phyloP scores from a whole-genome alignment of 2,113 vertebrate genomes.

The Ranitomeya variabilis region DNA sequence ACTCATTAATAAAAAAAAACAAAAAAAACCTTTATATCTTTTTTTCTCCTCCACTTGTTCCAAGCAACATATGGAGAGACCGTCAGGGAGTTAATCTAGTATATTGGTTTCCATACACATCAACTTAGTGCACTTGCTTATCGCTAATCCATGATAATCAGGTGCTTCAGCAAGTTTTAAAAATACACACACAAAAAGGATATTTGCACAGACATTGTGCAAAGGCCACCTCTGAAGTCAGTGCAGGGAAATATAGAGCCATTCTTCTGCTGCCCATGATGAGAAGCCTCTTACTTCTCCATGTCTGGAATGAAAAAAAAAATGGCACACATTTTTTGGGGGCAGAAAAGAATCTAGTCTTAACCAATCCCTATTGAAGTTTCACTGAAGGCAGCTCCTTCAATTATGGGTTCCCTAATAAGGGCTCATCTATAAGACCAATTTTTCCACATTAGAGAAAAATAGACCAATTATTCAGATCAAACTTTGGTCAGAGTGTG shows the following conservation, averaged over 20 bases:
- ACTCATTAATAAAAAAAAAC: neutral
- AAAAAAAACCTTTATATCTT: neutral
- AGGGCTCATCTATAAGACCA: too few species aligned
- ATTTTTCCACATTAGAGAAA: too few species aligned
- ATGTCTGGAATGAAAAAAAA: neutral
- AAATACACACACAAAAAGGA: conserved; percentile 1
- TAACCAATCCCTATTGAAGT: too few species aligned
- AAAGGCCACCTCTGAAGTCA: neutral
- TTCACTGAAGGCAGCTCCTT: too few species aligned
- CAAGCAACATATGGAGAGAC: neutral
- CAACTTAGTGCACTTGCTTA: neutral
- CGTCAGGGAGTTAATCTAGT: neutral
- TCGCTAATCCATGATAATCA: neutral
- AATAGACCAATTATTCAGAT: too few species aligned
- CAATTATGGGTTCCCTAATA: too few species aligned
- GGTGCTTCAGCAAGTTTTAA: neutral
- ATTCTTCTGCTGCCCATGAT: neutral
- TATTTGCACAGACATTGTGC: neutral
- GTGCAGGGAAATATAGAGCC: neutral
- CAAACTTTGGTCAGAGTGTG: too few species aligned
- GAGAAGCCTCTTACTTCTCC: too few species aligned
- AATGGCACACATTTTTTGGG: too few species aligned
- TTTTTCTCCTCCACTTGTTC: neutral
- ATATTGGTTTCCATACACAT: conserved; percentile 16
- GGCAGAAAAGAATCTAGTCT: too few species aligned